These are phyloP conservation scores for Distichodus sexfasciatus DNA, from an alignment of 2,797 vertebrate species.

Conservation along the genomic window DNA sequence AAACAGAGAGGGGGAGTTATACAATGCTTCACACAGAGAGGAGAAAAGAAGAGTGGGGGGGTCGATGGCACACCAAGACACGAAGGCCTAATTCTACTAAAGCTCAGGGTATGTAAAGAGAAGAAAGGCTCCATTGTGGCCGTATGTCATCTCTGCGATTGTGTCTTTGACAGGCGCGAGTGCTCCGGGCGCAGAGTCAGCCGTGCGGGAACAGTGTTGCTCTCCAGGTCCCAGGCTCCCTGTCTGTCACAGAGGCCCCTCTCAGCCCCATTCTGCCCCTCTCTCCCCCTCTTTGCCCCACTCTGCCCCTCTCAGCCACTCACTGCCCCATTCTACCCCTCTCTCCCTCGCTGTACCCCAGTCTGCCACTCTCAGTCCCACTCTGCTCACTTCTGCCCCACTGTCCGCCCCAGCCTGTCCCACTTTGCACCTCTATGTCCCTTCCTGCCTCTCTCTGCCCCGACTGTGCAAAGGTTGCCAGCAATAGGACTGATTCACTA, in stretches of 20 bases:
- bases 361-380: background rate
- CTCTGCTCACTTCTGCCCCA: no score
- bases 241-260: background rate
- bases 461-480: no score
- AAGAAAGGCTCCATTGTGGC: conserved; percentile 35
- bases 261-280: background rate
- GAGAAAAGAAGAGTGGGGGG: conserved; percentile 5
- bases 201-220: background rate
- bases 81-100: conserved; percentile 24
- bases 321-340: no score
- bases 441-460: no score
- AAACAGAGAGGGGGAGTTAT: conserved; percentile 19
- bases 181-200: conserved; percentile 7
- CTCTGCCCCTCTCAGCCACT: no score
- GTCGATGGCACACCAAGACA: background rate
- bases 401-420: no score
- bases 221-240: conserved; percentile 19
- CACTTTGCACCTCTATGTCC: no score
- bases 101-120: background rate
- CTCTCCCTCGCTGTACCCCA: no score
- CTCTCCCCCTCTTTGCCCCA: no score
- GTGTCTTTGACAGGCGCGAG: conserved; percentile 20
- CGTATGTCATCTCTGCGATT: conserved; percentile 21
- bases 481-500: no score
- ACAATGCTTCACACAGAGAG: conserved; percentile 12